A percentile compares a stretch with the other conserved stretches of the same genome.
Evolutionary conservation across 35 echinoderm and acorn worm genomes (phyloP).

Genomic region (Heliocidaris erythrogramma): DNA sequence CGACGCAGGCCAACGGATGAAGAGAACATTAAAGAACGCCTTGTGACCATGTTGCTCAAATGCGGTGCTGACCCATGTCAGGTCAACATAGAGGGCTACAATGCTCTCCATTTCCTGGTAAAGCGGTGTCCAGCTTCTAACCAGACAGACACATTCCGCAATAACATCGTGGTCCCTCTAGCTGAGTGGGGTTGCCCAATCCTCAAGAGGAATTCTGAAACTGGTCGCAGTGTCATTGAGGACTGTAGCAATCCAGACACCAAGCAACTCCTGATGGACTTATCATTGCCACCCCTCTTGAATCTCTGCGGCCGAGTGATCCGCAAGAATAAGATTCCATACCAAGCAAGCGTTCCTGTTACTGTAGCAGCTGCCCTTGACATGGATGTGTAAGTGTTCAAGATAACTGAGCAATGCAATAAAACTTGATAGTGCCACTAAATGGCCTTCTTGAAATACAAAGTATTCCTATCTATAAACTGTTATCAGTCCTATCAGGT

Average conservation of each 20-base stretch:
- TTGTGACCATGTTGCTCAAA: slow-evolving; percentile 27
- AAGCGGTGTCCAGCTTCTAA: slow-evolving; percentile 36
- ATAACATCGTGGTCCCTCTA: slow-evolving; percentile 23
- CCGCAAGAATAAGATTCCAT: slow-evolving; percentile 26
- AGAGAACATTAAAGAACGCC: not conserved
- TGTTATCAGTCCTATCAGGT: not conserved
- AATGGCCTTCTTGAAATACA: not conserved
- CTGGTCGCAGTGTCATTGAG: not conserved
- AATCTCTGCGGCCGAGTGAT: not conserved
- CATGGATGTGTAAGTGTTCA: slow-evolving; percentile 4
- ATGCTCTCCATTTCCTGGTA: not conserved
- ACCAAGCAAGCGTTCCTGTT: not conserved
- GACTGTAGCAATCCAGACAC: slow-evolving; percentile 15
- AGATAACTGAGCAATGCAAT: not conserved
- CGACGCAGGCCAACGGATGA: not conserved
- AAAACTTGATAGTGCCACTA: not conserved
- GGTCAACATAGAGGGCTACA: not conserved
- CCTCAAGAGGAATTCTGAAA: not conserved
- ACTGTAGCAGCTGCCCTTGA: not conserved
- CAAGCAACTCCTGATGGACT: slow-evolving; percentile 9
- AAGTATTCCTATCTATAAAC: not conserved
- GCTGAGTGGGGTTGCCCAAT: slow-evolving; percentile 30
- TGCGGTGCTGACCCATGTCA: slow-evolving; percentile 14
- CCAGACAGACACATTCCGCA: slow-evolving; percentile 8
- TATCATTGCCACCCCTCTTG: not conserved